Percentiles rank a stretch among this genome's conserved stretches.
phyloP scores from a whole-genome alignment of 1,140 invertebrate species.

The Rhagoletis zephyria region DNA sequence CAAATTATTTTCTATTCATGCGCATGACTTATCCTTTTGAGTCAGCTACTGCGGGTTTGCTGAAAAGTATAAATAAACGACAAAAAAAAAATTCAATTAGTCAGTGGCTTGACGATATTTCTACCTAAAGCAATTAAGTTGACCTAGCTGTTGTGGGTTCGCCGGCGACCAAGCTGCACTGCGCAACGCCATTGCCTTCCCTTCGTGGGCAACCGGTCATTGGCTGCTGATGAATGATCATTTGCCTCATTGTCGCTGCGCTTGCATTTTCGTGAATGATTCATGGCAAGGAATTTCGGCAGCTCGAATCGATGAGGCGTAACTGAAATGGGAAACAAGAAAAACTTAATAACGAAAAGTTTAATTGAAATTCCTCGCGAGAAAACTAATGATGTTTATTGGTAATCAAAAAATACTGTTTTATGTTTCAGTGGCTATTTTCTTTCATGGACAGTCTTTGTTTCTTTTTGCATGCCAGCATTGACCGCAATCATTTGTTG shows the following conservation, averaged over 20 bases:
- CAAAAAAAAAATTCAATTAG: neutral
- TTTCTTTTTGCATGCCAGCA: neutral
- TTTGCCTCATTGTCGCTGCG: conserved; percentile 4
- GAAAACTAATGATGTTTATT: neutral
- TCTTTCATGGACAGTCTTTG: neutral
- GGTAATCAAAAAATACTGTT: neutral
- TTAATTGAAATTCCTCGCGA: conserved; percentile 8
- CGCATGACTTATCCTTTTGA: neutral
- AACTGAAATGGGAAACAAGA: neutral
- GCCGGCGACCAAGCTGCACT: neutral
- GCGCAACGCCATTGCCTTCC: neutral
- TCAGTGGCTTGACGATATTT: neutral
- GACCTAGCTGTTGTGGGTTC: neutral
- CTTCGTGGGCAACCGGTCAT: neutral
- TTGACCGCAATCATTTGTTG: neutral
- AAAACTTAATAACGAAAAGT: neutral
- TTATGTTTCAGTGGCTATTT: neutral
- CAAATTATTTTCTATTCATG: neutral
- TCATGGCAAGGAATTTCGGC: neutral
- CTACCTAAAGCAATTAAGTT: neutral
- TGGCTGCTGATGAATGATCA: neutral
- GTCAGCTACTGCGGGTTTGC: neutral
- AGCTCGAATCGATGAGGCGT: neutral
- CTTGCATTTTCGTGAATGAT: neutral
- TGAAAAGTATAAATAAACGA: neutral